phyloP scores from a whole-genome alignment of 2,888 invertebrate genomes.

The Andrena bucephala region DNA sequence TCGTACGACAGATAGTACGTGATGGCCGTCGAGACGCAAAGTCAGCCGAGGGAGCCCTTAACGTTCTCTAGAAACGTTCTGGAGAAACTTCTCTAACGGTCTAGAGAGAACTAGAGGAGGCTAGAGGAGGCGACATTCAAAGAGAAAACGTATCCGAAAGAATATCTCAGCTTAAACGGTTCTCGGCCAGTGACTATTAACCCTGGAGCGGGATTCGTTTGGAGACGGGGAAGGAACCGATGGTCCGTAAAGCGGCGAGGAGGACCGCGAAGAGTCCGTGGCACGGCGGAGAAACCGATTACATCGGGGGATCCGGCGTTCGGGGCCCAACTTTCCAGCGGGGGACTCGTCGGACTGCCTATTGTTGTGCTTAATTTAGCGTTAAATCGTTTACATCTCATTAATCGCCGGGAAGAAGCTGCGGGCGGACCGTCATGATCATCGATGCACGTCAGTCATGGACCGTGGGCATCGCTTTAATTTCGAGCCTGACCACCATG shows the following conservation, averaged over 20 bases:
- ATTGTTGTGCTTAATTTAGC: constrained; percentile 85
- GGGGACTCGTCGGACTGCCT: constrained; percentile 66
- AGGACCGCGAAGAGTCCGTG: constrained; percentile 51
- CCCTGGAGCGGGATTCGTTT: constrained; percentile 60
- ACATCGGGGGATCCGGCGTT: constrained; percentile 59
- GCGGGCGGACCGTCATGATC: constrained; percentile 77
- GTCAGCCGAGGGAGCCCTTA: background rate
- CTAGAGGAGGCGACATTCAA: constrained; percentile 33
- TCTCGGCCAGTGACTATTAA: constrained; percentile 53
- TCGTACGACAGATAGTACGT: background rate
- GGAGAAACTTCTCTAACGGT: too few species aligned
- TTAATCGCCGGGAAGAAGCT: constrained; percentile 79
- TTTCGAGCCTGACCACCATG: constrained; percentile 74
- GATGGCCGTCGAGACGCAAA: background rate
- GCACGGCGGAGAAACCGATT: constrained; percentile 59
- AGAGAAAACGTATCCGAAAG: constrained; percentile 43
- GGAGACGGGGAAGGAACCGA: constrained; percentile 70
- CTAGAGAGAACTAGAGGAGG: background rate
- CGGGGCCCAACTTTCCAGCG: constrained; percentile 51
- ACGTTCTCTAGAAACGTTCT: background rate
- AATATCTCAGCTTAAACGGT: constrained; percentile 49
- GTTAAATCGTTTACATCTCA: constrained; percentile 85
- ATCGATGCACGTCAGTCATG: constrained; percentile 82
- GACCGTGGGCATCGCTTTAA: constrained; percentile 79
- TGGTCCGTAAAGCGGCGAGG: constrained; percentile 69